Evolutionary conservation across 23 tunicate genomes (phyloP).

Genomic region (Corella eumyota): DNA sequence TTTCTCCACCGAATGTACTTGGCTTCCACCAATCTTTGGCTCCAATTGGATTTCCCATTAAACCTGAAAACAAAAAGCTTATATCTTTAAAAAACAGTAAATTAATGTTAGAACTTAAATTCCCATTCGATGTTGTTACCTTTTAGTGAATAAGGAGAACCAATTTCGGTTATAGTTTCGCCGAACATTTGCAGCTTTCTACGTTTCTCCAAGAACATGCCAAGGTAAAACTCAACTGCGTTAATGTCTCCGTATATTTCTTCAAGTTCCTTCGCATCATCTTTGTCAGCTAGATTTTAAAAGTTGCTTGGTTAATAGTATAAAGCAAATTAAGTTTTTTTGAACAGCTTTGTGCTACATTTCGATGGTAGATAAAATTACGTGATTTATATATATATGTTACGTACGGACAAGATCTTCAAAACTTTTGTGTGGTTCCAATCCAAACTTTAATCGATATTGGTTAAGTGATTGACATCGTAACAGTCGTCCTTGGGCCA

Average conservation of each 20-base stretch:
- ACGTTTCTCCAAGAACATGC: slow-evolving; percentile 28
- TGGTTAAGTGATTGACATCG: slow-evolving; percentile 32
- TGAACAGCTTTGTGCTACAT: too few species aligned
- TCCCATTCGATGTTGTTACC: slow-evolving; percentile 17
- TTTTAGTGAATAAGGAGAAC: slow-evolving; percentile 50
- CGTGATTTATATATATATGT: not conserved
- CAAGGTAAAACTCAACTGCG: slow-evolving; percentile 24
- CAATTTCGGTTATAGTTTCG: slow-evolving; percentile 45
- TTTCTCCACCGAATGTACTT: slow-evolving; percentile 43
- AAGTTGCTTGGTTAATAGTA: not conserved
- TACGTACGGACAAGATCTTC: slow-evolving; percentile 23
- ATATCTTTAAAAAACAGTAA: too few species aligned
- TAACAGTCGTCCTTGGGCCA: slow-evolving; percentile 17
- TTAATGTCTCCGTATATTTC: slow-evolving; percentile 43
- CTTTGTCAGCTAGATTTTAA: slow-evolving; percentile 16
- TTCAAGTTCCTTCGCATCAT: slow-evolving; percentile 34
- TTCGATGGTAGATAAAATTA: not conserved
- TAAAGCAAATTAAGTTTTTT: too few species aligned
- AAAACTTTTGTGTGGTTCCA: slow-evolving; percentile 14
- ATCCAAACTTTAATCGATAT: slow-evolving; percentile 18
- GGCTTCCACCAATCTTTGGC: slow-evolving; percentile 36
- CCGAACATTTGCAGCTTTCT: slow-evolving; percentile 23
- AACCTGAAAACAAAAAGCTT: too few species aligned
- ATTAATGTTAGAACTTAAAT: too few species aligned
- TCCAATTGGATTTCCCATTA: slow-evolving; percentile 12